A percentile compares a stretch with the other conserved stretches of the same genome.
Conservation (phyloP, 2,113 vertebrate genomes). For the Noctilio leporinus region DNA sequence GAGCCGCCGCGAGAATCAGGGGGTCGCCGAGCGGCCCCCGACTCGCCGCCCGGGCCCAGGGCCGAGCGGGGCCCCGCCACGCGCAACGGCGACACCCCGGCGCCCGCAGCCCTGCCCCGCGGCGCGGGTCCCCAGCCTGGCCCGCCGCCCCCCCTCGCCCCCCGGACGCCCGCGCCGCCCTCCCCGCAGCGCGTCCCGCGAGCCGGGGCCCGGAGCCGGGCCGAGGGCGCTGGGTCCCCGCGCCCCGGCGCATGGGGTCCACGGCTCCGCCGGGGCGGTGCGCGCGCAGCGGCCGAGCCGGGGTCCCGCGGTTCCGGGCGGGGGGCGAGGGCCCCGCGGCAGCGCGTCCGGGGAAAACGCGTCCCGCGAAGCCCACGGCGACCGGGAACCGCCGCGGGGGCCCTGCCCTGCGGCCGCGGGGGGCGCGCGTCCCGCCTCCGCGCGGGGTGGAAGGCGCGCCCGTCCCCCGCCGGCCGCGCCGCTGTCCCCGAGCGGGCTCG, state of each 20-base stretch:
- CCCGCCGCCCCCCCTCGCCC: not conserved
- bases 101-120: not conserved
- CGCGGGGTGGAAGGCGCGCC: not conserved
- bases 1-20: fast-evolving
- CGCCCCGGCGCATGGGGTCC: not conserved
- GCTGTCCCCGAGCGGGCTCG: not conserved
- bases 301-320: not conserved
- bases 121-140: not conserved
- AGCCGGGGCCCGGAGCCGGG: not conserved
- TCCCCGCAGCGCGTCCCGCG: not conserved
- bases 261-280: not conserved
- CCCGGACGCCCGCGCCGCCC: not conserved
- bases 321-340: not conserved
- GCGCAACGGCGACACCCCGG: not conserved
- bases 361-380: not conserved
- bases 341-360: not conserved
- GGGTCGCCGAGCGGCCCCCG: not conserved
- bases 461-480: not conserved
- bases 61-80: not conserved
- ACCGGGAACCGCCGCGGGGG: too few species aligned
- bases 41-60: not conserved
- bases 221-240: not conserved
- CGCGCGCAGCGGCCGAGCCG: not conserved
- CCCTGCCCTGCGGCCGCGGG: not conserved
- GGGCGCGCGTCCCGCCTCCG: not conserved